A percentile compares a stretch with the other conserved stretches of the same genome.
These are phyloP conservation scores for Echinarachnius parma DNA, from an alignment of 53 echinoderm and acorn worm species.

Conservation along the genomic window DNA sequence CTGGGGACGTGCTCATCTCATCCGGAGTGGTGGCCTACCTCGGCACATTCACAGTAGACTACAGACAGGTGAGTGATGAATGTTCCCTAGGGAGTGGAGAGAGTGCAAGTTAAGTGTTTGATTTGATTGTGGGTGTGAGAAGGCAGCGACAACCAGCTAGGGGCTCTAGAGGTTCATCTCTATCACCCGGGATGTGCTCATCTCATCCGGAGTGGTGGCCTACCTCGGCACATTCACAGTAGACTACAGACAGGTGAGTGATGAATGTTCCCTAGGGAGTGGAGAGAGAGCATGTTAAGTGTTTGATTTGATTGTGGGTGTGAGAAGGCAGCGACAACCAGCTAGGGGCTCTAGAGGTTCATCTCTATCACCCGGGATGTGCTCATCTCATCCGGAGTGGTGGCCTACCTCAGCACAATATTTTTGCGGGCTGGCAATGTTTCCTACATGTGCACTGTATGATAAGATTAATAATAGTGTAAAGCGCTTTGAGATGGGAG, in stretches of 20 bases:
- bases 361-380: conserved; percentile 97
- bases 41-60: conserved; percentile 97
- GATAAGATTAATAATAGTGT: too few species aligned
- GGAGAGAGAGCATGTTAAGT: too few species aligned
- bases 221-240: conserved; percentile 98
- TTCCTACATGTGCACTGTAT: too few species aligned
- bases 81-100: too few species aligned
- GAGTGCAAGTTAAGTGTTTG: too few species aligned
- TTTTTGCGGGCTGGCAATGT: too few species aligned
- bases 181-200: conserved; percentile 94
- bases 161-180: conserved; percentile 84
- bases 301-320: too few species aligned
- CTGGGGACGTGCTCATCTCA: conserved; percentile 95
- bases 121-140: too few species aligned
- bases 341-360: conserved; percentile 71
- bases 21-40: conserved; percentile 94
- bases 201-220: conserved; percentile 93
- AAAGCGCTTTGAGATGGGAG: too few species aligned
- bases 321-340: conserved; percentile 68
- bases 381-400: conserved; percentile 88
- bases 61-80: conserved; percentile 82
- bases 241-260: conserved; percentile 87
- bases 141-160: conserved; percentile 64
- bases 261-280: too few species aligned
- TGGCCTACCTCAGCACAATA: conserved; percentile 97